Base-by-base conservation (phyloP, 2,113 vertebrate species). In the Periophthalmodon schlosseri region DNA sequence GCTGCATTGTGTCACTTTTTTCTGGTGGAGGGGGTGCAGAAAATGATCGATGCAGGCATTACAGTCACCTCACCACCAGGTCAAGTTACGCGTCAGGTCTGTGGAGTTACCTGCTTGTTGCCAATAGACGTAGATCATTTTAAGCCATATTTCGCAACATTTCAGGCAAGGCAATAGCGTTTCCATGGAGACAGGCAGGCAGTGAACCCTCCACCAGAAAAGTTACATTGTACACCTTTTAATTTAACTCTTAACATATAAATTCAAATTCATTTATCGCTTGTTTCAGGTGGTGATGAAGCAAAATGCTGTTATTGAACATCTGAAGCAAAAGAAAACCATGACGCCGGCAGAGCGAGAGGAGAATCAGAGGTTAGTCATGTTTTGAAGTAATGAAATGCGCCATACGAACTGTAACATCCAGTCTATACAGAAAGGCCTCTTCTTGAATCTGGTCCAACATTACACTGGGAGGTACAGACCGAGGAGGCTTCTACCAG, bases 241-340 rank as follows among this genome's bases (percentile, higher is more conserved):
- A 44, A 10, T 44, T 44, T 44, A 44, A 10, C 9, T 44, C 39
- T n/a, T 44, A 44, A 44, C 39, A 44, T 44, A 44, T 10, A 44
- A 44, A 10, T 8, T 44, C 39, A 44, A 9, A 4, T 2, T 1
- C 46, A 11, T 50, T 0, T 33, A 13, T 0, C 16, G n/a, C 8
- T 63, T 28, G 11, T 80, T 81, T 73, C 65, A 99, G 97, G 96
- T 99, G 92, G 95, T 99, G 84, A 96, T 97, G 96, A 99, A 98
- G 81, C 97, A 99, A 87, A 99, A 98, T 60, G 97, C 97, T 78
- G 95, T 95, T 57, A 98, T 99, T 74, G 97, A 99, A 82, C 96
- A 99, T 89, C 92, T 99, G 84, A 98, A 98, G 86, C 97, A 98
- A 92, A 99, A 96, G 93, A 97, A 98, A 88, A 96, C 95, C n/a